A percentile compares a stretch with the other conserved stretches of the same genome.
Evolutionary conservation across 2,888 invertebrate species (phyloP).

Genomic region (Enchytraeus crypticus): DNA sequence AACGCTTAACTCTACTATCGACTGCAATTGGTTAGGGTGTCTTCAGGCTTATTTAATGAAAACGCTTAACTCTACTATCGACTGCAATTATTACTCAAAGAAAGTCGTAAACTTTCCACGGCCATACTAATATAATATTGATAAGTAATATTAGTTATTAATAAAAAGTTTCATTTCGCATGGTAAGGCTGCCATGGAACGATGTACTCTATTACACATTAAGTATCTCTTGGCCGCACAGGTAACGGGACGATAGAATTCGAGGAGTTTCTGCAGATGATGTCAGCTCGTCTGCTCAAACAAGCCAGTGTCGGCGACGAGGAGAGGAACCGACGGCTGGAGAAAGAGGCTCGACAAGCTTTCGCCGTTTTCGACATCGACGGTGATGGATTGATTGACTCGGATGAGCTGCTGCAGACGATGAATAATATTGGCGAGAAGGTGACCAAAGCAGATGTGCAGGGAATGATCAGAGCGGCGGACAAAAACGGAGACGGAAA

Average conservation of each 20-base stretch:
- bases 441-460: slow-evolving; percentile 41
- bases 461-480: slow-evolving; percentile 43
- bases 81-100: no score
- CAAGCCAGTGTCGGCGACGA: not conserved
- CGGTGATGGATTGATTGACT: slow-evolving; percentile 39
- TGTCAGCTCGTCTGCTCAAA: not conserved
- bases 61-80: no score
- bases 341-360: slow-evolving; percentile 19
- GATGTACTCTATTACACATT: no score
- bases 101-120: no score
- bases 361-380: slow-evolving; percentile 26
- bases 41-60: no score
- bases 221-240: not conserved
- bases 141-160: no score
- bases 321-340: slow-evolving; percentile 1
- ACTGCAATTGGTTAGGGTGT: no score
- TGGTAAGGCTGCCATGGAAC: no score
- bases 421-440: slow-evolving; percentile 44
- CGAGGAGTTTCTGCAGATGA: slow-evolving; percentile 38
- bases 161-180: no score
- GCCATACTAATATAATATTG: no score
- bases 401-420: slow-evolving; percentile 40
- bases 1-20: no score
- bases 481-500: slow-evolving; percentile 45
- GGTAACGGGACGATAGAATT: slow-evolving; percentile 34